Conservation (phyloP, 2,888 invertebrate genomes). For the Nudaria mundana region DNA sequence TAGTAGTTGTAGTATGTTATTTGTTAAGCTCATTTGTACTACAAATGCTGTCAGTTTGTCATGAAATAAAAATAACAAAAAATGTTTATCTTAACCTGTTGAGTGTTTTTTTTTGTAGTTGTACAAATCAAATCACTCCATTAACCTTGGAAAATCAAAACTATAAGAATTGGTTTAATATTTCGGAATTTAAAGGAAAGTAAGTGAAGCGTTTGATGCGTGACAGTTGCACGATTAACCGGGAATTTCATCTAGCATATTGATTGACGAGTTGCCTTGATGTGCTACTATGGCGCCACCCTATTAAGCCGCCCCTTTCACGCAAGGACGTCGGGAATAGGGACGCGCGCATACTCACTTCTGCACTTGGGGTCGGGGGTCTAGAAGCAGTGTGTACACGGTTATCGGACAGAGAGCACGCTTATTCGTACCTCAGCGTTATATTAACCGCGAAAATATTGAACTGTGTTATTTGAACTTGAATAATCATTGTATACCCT, state of each 20-base stretch:
- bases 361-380: slow-evolving; percentile 32
- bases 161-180: not conserved
- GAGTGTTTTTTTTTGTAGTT: slow-evolving; percentile 45
- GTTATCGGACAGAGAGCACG: slow-evolving; percentile 58
- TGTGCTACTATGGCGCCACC: slow-evolving; percentile 72
- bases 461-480: slow-evolving; percentile 39
- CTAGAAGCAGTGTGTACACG: slow-evolving; percentile 61
- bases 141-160: slow-evolving; percentile 10
- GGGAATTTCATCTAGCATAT: slow-evolving; percentile 72
- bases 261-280: slow-evolving; percentile 76
- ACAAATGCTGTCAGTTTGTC: too few relatives aligned
- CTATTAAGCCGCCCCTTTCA: slow-evolving; percentile 72
- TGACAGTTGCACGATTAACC: slow-evolving; percentile 48
- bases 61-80: too few relatives aligned
- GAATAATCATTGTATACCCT: slow-evolving; percentile 44
- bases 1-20: too few relatives aligned
- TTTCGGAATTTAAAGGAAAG: slow-evolving; percentile 5
- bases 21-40: too few relatives aligned
- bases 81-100: slow-evolving; percentile 60
- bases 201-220: slow-evolving; percentile 27
- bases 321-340: slow-evolving; percentile 76
- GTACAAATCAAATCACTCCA: slow-evolving; percentile 26
- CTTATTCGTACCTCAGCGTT: slow-evolving; percentile 34
- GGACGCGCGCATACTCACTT: slow-evolving; percentile 74
- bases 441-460: slow-evolving; percentile 51